These are phyloP conservation scores for Tetrax tetrax DNA, from an alignment of 2,113 vertebrate genomes.

Conservation along the genomic window DNA sequence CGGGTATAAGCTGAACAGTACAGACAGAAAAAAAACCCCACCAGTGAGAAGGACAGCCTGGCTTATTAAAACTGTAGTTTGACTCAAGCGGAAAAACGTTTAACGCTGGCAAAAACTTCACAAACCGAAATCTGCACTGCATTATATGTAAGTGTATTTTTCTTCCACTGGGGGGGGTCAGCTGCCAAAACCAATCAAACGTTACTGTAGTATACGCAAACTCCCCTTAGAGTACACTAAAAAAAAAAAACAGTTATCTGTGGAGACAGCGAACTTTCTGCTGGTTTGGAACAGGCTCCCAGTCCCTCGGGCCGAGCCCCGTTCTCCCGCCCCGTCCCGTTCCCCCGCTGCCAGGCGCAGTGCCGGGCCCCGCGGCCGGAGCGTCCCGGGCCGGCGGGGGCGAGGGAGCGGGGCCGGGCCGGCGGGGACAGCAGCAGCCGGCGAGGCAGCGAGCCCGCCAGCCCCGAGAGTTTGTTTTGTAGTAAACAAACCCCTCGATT, in stretches of 20 bases:
- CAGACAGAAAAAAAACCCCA: neutral
- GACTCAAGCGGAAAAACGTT: neutral
- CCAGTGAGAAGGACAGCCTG: neutral
- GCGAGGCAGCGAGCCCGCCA: neutral
- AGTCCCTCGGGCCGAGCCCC: neutral
- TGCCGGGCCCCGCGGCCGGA: neutral
- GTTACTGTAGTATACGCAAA: neutral
- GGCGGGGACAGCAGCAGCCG: neutral
- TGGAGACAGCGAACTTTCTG: neutral
- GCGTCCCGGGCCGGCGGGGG: neutral
- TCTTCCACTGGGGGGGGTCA: neutral
- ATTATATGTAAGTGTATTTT: neutral
- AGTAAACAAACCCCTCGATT: neutral
- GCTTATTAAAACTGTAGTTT: neutral
- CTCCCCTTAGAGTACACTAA: neutral
- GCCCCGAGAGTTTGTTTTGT: neutral
- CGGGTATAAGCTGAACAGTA: fast-evolving
- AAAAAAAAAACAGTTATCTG: neutral
- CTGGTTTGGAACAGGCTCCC: fast-evolving
- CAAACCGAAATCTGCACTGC: neutral
- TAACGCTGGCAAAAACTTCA: neutral
- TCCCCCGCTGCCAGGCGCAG: neutral
- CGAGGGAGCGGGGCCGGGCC: neutral
- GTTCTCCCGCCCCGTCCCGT: neutral
- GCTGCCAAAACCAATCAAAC: neutral